Conservation (phyloP, 1,140 invertebrate species). For the Brachionus rubens region DNA sequence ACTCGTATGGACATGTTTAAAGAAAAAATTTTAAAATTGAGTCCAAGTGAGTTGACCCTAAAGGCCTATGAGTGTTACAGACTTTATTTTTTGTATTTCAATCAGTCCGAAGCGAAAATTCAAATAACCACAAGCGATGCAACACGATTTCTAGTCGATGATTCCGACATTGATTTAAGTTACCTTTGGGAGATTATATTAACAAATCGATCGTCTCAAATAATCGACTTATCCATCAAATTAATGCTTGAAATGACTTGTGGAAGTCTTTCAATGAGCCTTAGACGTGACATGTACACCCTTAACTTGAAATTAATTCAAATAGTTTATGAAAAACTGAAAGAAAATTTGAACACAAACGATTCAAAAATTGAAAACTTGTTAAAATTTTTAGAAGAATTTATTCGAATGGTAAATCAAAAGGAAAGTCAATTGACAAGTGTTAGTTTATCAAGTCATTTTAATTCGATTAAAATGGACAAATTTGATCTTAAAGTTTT, state of each 20-base stretch:
- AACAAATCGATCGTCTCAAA: constrained; percentile 59
- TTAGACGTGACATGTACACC: constrained; percentile 59
- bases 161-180: background rate
- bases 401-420: background rate
- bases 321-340: constrained; percentile 63
- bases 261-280: constrained; percentile 57
- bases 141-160: constrained; percentile 42
- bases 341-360: background rate
- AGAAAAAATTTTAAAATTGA: constrained; percentile 61
- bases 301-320: constrained; percentile 53
- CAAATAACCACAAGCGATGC: constrained; percentile 50
- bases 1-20: constrained; percentile 63
- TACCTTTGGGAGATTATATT: constrained; percentile 62
- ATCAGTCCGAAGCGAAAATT: constrained; percentile 61
- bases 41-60: constrained; percentile 59
- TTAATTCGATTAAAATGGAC: background rate
- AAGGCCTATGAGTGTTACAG: constrained; percentile 63
- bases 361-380: background rate
- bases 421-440: background rate
- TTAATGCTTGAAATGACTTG: constrained; percentile 62
- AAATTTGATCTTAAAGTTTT: background rate
- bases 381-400: constrained; percentile 20
- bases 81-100: constrained; percentile 63
- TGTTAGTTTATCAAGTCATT: background rate
- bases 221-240: constrained; percentile 61